Base-by-base conservation (phyloP, 1,140 invertebrate species). In the Lasioglossum baleicum region DNA sequence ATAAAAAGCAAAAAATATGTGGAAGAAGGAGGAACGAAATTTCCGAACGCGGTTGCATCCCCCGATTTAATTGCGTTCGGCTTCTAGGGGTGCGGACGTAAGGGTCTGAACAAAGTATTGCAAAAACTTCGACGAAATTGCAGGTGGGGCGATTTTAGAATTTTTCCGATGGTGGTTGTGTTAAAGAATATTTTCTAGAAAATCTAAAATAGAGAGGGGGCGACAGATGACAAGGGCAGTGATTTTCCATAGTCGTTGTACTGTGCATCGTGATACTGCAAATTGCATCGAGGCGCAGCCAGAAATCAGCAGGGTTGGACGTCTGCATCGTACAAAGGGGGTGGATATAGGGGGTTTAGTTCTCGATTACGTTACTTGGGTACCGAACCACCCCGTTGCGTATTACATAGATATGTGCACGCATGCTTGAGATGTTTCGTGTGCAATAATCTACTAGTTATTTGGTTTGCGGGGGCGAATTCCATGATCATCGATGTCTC, bases 291-390 rank as follows among this genome's bases (percentile, higher is more conserved):
- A n/a, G n/a, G 13, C n/a, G 64, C 20, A 51, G 51, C 31, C 22
- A 58, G 58, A 77, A 63, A 77, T 75, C 70, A 69, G 64, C 6
- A 20, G 35, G 61, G 63, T 48, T 60, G 77, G 64, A 66, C 71
- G 72, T 82, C 60, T 71, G 56, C 60, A 64, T 67, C 22, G 44
- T 26, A 48, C 65, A 15, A 48, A n/a, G 53, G 26, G 60, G 51
- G 48, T 8, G 42, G 7, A 10, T 7, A 13, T 2, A 35, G n/a
- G 26, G 56, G 61, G 65, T 31, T 31, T 63, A 40, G 67, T 76
- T 74, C 73, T 63, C 82, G 58, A 81, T 85, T 81, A 84, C 82
- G 82, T 85, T 85, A 84, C 73, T 81, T 35, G 83, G 42, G n/a
- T 53, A 78, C 48, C 56, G 22, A 76, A 10, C 61, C 67, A 51